Conservation (phyloP, 23 tunicate species). For the Pegea sp. region DNA sequence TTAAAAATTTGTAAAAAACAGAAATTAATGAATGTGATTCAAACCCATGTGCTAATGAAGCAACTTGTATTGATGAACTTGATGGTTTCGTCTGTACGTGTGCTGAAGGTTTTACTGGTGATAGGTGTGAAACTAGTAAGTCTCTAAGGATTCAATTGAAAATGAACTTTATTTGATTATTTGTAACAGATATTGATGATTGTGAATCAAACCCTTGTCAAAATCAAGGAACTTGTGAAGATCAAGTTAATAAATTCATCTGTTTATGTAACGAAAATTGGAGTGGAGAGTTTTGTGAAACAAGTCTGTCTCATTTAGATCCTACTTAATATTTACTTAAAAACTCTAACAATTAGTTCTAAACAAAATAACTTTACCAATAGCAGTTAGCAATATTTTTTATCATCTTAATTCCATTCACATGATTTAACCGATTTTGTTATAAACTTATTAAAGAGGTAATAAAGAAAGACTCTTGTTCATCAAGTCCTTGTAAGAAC, state of each 20-base stretch:
- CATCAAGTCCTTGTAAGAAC: conserved; percentile 33
- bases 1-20: background rate
- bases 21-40: conserved; percentile 34
- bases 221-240: conserved; percentile 9
- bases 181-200: conserved; percentile 5
- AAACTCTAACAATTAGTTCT: no score
- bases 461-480: conserved; percentile 7
- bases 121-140: conserved; percentile 1
- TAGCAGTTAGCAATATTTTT: no score
- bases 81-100: conserved; percentile 16
- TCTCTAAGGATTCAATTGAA: background rate
- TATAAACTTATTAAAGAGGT: background rate
- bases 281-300: background rate
- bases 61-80: conserved; percentile 11
- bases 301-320: background rate
- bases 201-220: conserved; percentile 15
- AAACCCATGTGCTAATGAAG: conserved; percentile 16
- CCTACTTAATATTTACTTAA: no score
- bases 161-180: background rate
- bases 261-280: conserved; percentile 6
- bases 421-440: background rate
- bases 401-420: background rate
- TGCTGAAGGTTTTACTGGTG: conserved; percentile 7
- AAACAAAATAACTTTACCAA: no score
- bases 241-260: conserved; percentile 2